phyloP scores from a whole-genome alignment of 2,113 vertebrate species.

The Otus sunia region DNA sequence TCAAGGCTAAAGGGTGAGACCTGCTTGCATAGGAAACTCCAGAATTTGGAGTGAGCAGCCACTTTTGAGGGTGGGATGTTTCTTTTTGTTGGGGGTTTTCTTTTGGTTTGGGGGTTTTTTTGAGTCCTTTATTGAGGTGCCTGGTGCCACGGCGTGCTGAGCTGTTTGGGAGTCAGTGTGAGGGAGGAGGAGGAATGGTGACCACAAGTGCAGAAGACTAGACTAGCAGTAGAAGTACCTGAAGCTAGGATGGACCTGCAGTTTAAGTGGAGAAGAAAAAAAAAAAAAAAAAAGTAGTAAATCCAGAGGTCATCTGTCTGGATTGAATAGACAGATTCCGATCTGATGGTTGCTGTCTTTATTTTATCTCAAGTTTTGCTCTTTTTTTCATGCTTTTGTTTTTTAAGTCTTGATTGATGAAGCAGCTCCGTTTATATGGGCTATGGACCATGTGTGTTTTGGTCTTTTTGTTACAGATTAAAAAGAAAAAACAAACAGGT shows the following conservation, averaged over 20 bases:
- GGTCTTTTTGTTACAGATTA: not conserved
- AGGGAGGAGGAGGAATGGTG: not conserved
- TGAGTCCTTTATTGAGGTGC: not conserved
- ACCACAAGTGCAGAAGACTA: not conserved
- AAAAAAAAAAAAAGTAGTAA: not conserved
- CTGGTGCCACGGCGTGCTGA: rapidly evolving
- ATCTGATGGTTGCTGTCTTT: not conserved
- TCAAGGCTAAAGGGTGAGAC: not conserved
- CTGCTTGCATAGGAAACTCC: too few species aligned
- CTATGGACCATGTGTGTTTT: rapidly evolving
- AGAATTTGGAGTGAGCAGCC: not conserved
- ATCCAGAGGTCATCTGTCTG: not conserved
- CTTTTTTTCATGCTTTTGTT: not conserved
- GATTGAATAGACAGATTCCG: not conserved
- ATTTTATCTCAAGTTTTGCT: not conserved
- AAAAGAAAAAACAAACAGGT: not conserved
- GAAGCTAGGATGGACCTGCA: too few species aligned
- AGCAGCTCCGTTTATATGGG: not conserved
- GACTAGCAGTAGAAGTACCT: not conserved
- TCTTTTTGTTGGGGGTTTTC: not conserved
- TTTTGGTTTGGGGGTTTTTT: too few species aligned
- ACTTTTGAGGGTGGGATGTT: not conserved
- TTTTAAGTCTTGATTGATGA: not conserved
- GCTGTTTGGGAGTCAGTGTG: not conserved
- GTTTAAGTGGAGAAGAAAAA: not conserved